Base-by-base conservation (phyloP, 37 sponge, comb jelly and placozoan species). In the Geodia barretti region DNA sequence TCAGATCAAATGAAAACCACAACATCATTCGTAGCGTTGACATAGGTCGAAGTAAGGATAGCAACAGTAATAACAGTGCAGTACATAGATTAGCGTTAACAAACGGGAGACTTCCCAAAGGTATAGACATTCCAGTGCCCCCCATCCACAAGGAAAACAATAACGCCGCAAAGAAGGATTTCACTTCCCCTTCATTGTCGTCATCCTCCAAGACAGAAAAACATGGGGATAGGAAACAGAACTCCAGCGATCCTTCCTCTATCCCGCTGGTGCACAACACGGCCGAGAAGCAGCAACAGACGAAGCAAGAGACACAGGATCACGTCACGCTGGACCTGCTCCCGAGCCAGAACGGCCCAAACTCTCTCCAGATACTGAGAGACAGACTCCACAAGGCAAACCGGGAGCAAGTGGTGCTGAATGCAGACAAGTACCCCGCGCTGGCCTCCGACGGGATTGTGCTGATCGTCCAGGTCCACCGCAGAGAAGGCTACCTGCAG, bases 381-480 rank as follows among this genome's bases (percentile, higher is more conserved):
- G 21, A 78, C 4, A 36, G 25, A 4, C 39, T 85, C 0, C 19
- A 31, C 7, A 40, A 70, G 4, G 64, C 67, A 14, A 91, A 91
- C 41, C 20, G 24, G 32, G 62, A 72, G 38, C 83, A 83, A 58
- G 72, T 1, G 14, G 39, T 91, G 4, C 34, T 60, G 14, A 88
- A 92, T 32, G 71, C 58, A 0, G 92, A 80, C 36, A 71, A 72
- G 54, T 92, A 80, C 66, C 71, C 84, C 25, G 68, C 83, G 1
- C 75, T 91, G 14, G 21, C 60, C 14, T 30, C 39, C 0, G 89
- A 83, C 21, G 91, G 72, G 28, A 4, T 95, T 24, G 84, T 95
- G 39, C 31, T 95, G 42, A 38, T 92, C 4, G 80, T 95, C 2
- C 95, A 95, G 70, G 90, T 88, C 4, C 95, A 95, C 68, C 68